These are phyloP conservation scores for Deroptyus accipitrinus DNA, from an alignment of 2,113 vertebrate species.

Conservation along the genomic window DNA sequence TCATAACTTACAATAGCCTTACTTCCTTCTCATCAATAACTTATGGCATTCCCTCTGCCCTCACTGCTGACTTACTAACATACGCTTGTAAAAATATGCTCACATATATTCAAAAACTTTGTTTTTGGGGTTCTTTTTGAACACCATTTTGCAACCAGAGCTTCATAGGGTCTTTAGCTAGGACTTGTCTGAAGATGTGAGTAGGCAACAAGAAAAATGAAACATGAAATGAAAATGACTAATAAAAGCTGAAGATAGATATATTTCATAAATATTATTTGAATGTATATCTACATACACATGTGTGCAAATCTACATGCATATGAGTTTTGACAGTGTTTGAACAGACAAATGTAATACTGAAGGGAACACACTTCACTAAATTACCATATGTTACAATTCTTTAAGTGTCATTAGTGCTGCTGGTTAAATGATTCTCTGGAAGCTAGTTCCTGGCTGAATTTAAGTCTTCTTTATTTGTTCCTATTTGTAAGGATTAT, in stretches of 20 bases:
- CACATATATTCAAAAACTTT: background rate
- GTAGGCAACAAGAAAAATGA: background rate
- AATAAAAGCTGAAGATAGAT: background rate
- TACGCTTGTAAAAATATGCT: background rate
- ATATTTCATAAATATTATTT: background rate
- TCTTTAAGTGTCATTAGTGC: background rate
- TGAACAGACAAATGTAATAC: background rate
- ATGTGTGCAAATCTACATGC: background rate
- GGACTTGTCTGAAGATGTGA: background rate
- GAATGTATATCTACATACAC: background rate
- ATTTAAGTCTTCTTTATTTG: background rate
- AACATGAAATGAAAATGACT: background rate
- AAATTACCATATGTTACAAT: background rate
- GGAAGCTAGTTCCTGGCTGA: background rate
- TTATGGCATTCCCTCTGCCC: background rate
- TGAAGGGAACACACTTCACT: background rate
- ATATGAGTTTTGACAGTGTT: background rate
- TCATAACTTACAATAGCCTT: background rate
- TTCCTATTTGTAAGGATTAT: background rate
- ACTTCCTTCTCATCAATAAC: background rate
- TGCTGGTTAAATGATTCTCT: background rate
- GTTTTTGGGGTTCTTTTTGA: background rate
- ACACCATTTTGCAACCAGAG: background rate
- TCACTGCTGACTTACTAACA: background rate
- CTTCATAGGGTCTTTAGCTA: background rate